Evolutionary conservation across 2,888 invertebrate genomes (phyloP).

Genomic region (Ethmia dodecea): DNA sequence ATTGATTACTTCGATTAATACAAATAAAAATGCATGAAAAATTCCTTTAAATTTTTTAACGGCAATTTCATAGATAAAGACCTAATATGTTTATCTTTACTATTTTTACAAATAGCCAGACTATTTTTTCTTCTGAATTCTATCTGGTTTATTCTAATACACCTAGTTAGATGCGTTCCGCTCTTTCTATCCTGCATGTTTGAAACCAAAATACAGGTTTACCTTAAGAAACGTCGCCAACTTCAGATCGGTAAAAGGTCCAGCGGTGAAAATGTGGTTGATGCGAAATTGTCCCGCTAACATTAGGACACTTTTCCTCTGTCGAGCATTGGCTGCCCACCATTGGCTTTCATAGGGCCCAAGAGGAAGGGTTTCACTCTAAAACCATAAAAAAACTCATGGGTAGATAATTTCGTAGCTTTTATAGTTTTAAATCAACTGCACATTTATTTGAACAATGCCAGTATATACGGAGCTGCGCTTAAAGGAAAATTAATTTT

Average conservation of each 20-base stretch:
- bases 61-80: too few relatives aligned
- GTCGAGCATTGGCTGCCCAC: conserved; percentile 38
- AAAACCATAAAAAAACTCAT: conserved; percentile 10
- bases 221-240: conserved; percentile 57
- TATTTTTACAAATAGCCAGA: neutral
- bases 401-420: too few relatives aligned
- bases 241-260: conserved; percentile 56
- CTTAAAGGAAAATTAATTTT: too few relatives aligned
- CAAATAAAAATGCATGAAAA: too few relatives aligned
- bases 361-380: conserved; percentile 41
- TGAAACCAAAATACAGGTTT: too few relatives aligned
- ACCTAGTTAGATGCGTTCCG: neutral
- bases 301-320: conserved; percentile 36
- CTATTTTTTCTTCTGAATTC: neutral
- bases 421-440: neutral
- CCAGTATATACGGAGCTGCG: neutral
- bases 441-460: neutral
- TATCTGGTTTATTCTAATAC: neutral
- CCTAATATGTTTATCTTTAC: neutral
- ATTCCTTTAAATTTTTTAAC: too few relatives aligned
- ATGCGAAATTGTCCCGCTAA: conserved; percentile 49
- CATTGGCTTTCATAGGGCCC: conserved; percentile 61
- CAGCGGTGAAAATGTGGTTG: conserved; percentile 49
- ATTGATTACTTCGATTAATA: too few relatives aligned
- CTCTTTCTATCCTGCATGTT: neutral